A percentile compares a stretch with the other conserved stretches of the same genome.
phyloP scores from a whole-genome alignment of 2,113 vertebrate genomes.

The Dasyprocta punctata region DNA sequence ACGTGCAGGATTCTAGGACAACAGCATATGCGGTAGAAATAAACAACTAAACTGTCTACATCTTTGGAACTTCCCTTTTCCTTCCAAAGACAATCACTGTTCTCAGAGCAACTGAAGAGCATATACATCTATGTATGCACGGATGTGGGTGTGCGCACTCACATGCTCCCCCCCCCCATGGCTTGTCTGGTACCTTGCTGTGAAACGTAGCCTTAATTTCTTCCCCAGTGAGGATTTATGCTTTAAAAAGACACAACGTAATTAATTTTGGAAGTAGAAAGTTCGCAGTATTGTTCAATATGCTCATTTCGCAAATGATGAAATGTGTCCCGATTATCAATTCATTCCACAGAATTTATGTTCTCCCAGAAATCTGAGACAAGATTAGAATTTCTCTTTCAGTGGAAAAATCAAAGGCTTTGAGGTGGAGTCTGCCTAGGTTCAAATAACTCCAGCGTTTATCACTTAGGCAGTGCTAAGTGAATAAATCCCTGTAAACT shows the following conservation, averaged over 20 bases:
- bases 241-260: neutral
- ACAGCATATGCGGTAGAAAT: neutral
- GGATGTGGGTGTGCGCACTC: fast-evolving
- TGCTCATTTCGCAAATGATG: neutral
- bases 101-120: conserved; percentile 39
- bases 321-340: neutral
- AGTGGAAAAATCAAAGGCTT: neutral
- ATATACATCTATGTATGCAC: fast-evolving
- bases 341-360: neutral
- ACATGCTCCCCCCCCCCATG: no score
- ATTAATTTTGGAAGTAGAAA: neutral
- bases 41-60: conserved; percentile 76
- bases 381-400: neutral
- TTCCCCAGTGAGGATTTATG: neutral
- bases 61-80: conserved; percentile 69
- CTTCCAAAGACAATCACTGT: conserved; percentile 76
- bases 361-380: neutral
- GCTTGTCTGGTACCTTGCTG: neutral
- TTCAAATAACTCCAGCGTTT: neutral
- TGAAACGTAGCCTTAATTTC: neutral
- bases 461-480: neutral
- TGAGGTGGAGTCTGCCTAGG: neutral
- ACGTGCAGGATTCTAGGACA: conserved; percentile 79
- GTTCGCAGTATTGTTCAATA: neutral
- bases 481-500: neutral